These are phyloP conservation scores for Oriolus oriolus DNA, from an alignment of 2,113 vertebrate genomes.

Conservation along the genomic window DNA sequence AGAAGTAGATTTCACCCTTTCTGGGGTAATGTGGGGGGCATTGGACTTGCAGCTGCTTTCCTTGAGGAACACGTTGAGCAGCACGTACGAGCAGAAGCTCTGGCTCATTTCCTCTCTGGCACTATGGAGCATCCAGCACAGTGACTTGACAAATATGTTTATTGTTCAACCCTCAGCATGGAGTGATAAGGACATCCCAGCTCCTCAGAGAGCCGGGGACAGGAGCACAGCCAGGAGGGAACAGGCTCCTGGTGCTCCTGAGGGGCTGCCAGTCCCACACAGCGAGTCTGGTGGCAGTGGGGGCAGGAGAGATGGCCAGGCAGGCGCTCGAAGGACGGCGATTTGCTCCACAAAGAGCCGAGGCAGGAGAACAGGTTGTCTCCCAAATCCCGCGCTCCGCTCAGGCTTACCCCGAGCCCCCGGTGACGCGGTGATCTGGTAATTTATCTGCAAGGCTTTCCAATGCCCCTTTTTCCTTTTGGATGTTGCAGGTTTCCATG, in stretches of 20 bases:
- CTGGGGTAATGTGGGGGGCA: neutral
- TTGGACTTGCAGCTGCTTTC: neutral
- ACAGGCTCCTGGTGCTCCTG: neutral
- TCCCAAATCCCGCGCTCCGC: neutral
- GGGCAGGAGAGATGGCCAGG: neutral
- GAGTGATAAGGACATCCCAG: neutral
- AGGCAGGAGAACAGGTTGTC: neutral
- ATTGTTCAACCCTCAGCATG: conserved; percentile 37
- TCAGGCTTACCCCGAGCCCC: neutral
- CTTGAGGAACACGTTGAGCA: neutral
- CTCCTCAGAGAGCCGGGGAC: neutral
- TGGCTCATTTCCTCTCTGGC: conserved; percentile 21
- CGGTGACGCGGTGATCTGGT: neutral
- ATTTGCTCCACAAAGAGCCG: neutral
- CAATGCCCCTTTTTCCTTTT: conserved; percentile 49
- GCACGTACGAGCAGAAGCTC: neutral
- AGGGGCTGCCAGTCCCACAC: neutral
- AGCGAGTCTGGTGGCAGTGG: neutral
- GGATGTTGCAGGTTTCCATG: conserved; percentile 70
- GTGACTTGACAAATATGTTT: conserved; percentile 65
- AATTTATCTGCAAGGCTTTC: neutral
- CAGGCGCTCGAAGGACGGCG: neutral
- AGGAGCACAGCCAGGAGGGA: neutral
- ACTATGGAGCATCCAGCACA: conserved; percentile 24
- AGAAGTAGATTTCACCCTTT: neutral